Evolutionary conservation across 2,888 invertebrate genomes (phyloP).

Genomic region (Meiosimyza decipiens): DNA sequence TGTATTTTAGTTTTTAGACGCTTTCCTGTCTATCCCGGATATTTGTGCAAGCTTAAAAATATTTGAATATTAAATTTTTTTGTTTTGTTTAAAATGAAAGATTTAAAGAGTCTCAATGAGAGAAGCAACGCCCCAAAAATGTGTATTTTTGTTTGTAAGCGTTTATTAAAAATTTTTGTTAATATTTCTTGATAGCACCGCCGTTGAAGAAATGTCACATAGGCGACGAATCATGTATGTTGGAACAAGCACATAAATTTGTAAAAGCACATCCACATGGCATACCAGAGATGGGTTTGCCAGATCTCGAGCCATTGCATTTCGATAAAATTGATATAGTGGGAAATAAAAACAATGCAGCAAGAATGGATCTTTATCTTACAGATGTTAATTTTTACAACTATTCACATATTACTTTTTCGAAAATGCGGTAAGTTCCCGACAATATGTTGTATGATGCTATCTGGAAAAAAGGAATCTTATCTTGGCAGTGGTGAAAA

Average conservation of each 20-base stretch:
- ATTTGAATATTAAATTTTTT: too few species aligned
- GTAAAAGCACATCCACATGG: constrained; percentile 44
- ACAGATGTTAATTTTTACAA: constrained; percentile 46
- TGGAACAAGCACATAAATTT: constrained; percentile 43
- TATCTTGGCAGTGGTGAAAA: too few species aligned
- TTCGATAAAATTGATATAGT: constrained; percentile 46
- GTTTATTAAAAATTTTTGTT: background rate
- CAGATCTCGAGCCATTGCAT: constrained; percentile 44
- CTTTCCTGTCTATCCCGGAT: too few species aligned
- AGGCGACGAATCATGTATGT: constrained; percentile 48
- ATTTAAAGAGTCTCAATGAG: too few species aligned
- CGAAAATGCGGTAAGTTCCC: constrained; percentile 38
- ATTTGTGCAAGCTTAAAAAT: too few species aligned
- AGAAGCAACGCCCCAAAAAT: too few species aligned
- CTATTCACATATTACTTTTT: constrained; percentile 40
- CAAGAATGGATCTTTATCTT: constrained; percentile 50
- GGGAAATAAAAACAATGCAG: constrained; percentile 44
- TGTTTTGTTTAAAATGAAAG: too few species aligned
- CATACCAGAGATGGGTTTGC: constrained; percentile 43
- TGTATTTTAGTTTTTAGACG: too few species aligned
- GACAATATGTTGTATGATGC: background rate
- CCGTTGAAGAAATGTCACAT: constrained; percentile 48
- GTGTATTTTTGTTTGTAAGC: background rate
- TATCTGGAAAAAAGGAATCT: too few species aligned
- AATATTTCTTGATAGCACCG: constrained; percentile 41